A percentile compares a stretch with the other conserved stretches of the same genome.
Conservation (phyloP, 2,113 vertebrate species). For the Chaenocephalus aceratus region DNA sequence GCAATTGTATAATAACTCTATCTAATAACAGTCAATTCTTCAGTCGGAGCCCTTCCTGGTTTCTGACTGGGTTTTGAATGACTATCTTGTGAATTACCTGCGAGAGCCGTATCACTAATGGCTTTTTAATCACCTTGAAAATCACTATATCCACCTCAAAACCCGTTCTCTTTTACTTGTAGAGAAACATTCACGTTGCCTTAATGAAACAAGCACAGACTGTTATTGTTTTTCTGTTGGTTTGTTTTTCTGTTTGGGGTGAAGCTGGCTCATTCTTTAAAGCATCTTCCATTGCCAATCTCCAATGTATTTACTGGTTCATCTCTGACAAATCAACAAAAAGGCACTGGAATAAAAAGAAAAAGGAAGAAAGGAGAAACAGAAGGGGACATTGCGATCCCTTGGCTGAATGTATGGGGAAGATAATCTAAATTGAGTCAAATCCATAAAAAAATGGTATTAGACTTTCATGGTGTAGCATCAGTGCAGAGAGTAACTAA, state of each 20-base stretch:
- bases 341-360: slow-evolving; percentile 16
- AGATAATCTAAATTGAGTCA: slow-evolving; percentile 65
- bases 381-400: slow-evolving; percentile 31
- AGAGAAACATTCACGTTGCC: slow-evolving; percentile 58
- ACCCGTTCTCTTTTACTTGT: slow-evolving; percentile 45
- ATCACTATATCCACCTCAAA: slow-evolving; percentile 66
- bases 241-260: slow-evolving; percentile 9
- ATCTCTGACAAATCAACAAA: slow-evolving; percentile 44
- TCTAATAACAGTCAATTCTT: slow-evolving; percentile 80
- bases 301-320: slow-evolving; percentile 44
- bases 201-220: slow-evolving; percentile 55
- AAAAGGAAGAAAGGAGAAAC: not conserved
- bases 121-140: slow-evolving; percentile 84
- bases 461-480: slow-evolving; percentile 52
- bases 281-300: slow-evolving; percentile 26
- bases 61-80: slow-evolving; percentile 78
- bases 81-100: slow-evolving; percentile 83
- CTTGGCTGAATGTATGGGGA: slow-evolving; percentile 22
- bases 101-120: slow-evolving; percentile 79
- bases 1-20: slow-evolving; percentile 74
- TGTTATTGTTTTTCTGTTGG: slow-evolving; percentile 43
- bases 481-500: slow-evolving; percentile 66
- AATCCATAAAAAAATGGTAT: slow-evolving; percentile 71
- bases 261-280: slow-evolving; percentile 29
- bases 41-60: slow-evolving; percentile 61